These are phyloP conservation scores for Brevipalpus yothersi DNA, from an alignment of 1,140 invertebrate genomes.

Conservation along the genomic window DNA sequence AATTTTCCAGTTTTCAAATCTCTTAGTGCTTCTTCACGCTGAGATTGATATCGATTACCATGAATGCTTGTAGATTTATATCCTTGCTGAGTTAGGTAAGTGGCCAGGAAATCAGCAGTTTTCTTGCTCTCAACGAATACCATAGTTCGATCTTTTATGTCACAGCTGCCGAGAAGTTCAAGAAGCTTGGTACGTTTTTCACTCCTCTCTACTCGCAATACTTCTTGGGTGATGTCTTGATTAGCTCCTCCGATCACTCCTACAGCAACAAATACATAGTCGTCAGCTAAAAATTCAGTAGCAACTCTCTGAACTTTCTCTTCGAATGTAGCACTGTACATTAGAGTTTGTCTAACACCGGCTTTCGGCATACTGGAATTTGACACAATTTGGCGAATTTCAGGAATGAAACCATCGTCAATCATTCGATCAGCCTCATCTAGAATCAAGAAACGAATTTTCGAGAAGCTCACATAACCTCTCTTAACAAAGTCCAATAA, in stretches of 20 bases:
- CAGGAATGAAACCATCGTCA: conserved; percentile 29
- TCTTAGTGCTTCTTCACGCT: conserved; percentile 58
- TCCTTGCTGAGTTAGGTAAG: conserved; percentile 36
- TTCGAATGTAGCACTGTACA: conserved; percentile 30
- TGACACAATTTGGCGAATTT: conserved; percentile 18
- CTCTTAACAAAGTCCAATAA: conserved; percentile 57
- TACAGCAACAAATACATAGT: conserved; percentile 61
- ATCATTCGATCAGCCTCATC: conserved; percentile 32
- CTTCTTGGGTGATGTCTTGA: conserved; percentile 56
- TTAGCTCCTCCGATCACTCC: conserved; percentile 73
- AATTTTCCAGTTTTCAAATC: conserved; percentile 50
- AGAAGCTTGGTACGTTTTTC: conserved; percentile 46
- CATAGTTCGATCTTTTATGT: conserved; percentile 27
- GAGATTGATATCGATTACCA: conserved; percentile 62
- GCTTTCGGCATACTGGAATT: conserved; percentile 35
- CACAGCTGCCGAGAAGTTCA: conserved; percentile 36
- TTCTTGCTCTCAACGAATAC: conserved; percentile 76
- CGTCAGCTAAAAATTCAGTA: conserved; percentile 22
- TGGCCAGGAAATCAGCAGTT: conserved; percentile 64
- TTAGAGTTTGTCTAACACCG: conserved; percentile 12
- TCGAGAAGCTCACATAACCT: conserved; percentile 29
- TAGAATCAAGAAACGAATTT: conserved; percentile 19
- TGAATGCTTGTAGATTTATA: conserved; percentile 67
- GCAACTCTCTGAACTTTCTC: conserved; percentile 25
- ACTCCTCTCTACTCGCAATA: conserved; percentile 40